These are phyloP conservation scores for Capitulum mitella DNA, from an alignment of 2,888 invertebrate genomes.

Conservation along the genomic window DNA sequence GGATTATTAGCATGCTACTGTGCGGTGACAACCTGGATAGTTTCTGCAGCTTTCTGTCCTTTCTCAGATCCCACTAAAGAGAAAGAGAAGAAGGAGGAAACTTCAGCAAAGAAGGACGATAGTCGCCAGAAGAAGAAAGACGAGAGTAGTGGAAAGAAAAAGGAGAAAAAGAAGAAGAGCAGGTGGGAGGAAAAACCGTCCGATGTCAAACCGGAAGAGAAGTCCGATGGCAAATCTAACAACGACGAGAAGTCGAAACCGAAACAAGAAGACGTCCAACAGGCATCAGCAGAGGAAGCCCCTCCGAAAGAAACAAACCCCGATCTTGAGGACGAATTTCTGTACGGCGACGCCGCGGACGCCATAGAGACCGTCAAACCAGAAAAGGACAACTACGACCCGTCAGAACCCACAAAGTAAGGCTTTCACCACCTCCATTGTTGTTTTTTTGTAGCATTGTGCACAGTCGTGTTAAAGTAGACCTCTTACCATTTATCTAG, in stretches of 20 bases:
- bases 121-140: background rate
- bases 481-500: too few relatives aligned
- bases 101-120: background rate
- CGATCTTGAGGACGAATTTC: background rate
- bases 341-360: background rate
- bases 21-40: too few relatives aligned
- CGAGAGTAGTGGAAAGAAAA: background rate
- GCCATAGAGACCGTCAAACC: background rate
- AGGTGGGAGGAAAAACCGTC: background rate
- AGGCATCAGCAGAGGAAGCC: too few relatives aligned
- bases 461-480: too few relatives aligned
- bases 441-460: too few relatives aligned
- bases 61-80: background rate
- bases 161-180: background rate
- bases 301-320: too few relatives aligned
- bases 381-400: background rate
- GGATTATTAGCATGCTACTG: too few relatives aligned
- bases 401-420: background rate
- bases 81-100: background rate
- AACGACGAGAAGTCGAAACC: background rate
- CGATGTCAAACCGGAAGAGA: background rate
- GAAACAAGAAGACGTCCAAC: too few relatives aligned
- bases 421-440: too few relatives aligned
- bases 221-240: background rate
- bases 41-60: too few relatives aligned